Percentiles rank a stretch among this genome's conserved stretches.
These are phyloP conservation scores for Narcine bancroftii DNA, from an alignment of 2,113 vertebrate species.

Conservation along the genomic window DNA sequence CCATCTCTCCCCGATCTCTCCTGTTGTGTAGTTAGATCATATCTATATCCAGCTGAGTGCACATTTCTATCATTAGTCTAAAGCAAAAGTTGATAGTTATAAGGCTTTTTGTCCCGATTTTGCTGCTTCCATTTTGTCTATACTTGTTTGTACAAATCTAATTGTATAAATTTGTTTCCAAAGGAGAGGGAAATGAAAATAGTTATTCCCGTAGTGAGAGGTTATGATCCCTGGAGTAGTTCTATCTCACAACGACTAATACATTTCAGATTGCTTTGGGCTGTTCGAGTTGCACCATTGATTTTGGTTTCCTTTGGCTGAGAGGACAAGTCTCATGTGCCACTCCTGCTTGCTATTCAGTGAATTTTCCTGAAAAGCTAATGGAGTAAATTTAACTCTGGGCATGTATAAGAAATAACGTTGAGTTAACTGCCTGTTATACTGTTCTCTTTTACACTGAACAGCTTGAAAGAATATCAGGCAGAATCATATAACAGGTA, in stretches of 20 bases:
- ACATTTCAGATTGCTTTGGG: not conserved
- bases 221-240: not conserved
- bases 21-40: slow-evolving; percentile 11
- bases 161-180: not conserved
- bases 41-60: not conserved
- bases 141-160: slow-evolving; percentile 8
- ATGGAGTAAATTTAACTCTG: not conserved
- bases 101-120: slow-evolving; percentile 1
- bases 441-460: not conserved
- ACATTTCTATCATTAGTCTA: slow-evolving; percentile 4
- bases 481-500: no score
- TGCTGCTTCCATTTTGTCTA: not conserved
- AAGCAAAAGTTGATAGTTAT: not conserved
- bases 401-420: not conserved
- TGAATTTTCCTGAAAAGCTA: not conserved
- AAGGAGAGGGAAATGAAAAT: not conserved
- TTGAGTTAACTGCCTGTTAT: not conserved
- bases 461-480: not conserved
- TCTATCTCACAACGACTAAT: not conserved
- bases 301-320: not conserved
- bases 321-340: not conserved
- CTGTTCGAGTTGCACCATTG: not conserved
- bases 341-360: not conserved
- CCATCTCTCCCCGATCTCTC: not conserved
- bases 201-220: not conserved